Conservation (phyloP, 2,797 vertebrate genomes). For the Sardinella longiceps region DNA sequence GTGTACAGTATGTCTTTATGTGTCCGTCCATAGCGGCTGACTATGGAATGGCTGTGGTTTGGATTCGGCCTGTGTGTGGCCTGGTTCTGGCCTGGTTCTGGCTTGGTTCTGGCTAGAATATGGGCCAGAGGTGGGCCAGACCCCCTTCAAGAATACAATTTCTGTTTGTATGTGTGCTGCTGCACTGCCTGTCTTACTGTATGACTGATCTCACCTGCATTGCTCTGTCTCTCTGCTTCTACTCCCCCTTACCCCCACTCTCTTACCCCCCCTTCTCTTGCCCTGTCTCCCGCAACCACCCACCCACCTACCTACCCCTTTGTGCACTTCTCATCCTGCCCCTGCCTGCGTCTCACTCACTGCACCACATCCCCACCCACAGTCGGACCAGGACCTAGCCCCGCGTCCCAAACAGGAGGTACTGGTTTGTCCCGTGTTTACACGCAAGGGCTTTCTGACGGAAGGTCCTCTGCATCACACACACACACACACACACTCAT, state of each 20-base stretch:
- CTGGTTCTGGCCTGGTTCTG: background rate
- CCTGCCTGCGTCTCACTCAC: constrained; percentile 58
- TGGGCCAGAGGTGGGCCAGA: background rate
- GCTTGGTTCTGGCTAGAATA: background rate
- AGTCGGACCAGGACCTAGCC: constrained; percentile 92
- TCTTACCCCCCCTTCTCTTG: constrained; percentile 41
- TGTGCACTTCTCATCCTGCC: constrained; percentile 44
- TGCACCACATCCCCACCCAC: constrained; percentile 70
- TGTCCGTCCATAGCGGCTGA: constrained; percentile 45
- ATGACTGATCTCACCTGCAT: constrained; percentile 67
- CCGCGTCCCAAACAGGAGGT: constrained; percentile 98
- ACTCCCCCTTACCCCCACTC: constrained; percentile 51
- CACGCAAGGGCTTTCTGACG: background rate
- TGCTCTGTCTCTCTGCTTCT: constrained; percentile 70
- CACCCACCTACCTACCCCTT: constrained; percentile 63
- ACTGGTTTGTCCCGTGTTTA: constrained; percentile 66
- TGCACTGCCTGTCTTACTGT: constrained; percentile 62
- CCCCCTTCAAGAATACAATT: background rate
- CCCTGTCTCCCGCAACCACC: constrained; percentile 46
- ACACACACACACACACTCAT: constrained; percentile 48
- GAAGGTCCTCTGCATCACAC: constrained; percentile 39
- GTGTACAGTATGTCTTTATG: constrained; percentile 54
- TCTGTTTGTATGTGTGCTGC: constrained; percentile 32
- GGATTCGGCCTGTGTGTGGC: background rate
- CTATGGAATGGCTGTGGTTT: constrained; percentile 32